phyloP scores from a whole-genome alignment of 2,797 vertebrate genomes.

The Tragopan temminckii region DNA sequence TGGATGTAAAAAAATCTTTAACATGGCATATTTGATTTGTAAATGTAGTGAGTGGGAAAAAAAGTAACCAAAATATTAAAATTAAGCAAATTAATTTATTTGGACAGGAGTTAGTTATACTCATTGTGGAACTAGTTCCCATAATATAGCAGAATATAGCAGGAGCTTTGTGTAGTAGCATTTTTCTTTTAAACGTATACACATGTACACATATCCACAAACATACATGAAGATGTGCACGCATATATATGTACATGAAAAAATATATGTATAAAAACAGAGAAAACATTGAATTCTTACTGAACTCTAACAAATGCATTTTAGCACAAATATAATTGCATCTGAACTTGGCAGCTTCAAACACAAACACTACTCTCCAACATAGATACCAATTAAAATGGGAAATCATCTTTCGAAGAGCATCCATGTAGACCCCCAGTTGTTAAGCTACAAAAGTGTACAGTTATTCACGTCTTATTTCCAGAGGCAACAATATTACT shows the following conservation, averaged over 20 bases:
- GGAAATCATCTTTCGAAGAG: conserved; percentile 5
- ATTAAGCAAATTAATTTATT: background rate
- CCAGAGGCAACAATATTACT: background rate
- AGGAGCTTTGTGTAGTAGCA: background rate
- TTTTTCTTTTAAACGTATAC: background rate
- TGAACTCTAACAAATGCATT: background rate
- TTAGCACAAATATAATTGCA: background rate
- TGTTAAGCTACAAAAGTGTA: conserved; percentile 25
- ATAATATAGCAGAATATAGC: background rate
- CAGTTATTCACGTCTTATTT: background rate
- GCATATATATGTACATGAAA: background rate
- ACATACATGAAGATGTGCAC: background rate
- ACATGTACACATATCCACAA: rapidly evolving
- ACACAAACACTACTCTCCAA: background rate
- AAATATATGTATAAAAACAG: background rate
- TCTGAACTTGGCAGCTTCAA: background rate
- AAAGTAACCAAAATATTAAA: background rate
- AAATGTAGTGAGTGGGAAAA: background rate
- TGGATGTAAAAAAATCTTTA: background rate
- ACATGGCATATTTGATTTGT: background rate
- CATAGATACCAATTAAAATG: background rate
- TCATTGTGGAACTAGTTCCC: background rate
- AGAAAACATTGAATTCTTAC: background rate
- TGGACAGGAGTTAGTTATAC: background rate
- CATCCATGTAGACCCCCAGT: background rate